Conservation (phyloP, 2,113 vertebrate species). For the Argyrosomus japonicus region DNA sequence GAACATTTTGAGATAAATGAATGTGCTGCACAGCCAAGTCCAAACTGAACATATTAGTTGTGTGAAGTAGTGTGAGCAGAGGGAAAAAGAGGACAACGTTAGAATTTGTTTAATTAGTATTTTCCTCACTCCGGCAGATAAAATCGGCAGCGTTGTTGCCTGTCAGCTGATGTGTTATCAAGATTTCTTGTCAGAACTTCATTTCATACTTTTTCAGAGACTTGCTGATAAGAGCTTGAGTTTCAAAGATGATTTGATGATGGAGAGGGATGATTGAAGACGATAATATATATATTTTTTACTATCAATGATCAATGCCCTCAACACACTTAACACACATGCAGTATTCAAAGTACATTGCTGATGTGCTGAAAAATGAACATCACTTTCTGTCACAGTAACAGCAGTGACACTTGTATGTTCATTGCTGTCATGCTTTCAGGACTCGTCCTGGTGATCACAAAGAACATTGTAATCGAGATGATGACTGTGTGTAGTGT, state of each 20-base stretch:
- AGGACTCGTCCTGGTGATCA: conserved; percentile 33
- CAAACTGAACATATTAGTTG: background rate
- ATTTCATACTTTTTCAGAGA: conserved; percentile 68
- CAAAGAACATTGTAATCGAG: conserved; percentile 28
- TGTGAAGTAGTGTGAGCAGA: conserved; percentile 24
- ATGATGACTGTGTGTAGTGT: conserved; percentile 37
- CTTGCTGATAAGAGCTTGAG: conserved; percentile 76
- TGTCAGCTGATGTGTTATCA: conserved; percentile 72
- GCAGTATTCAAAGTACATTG: background rate
- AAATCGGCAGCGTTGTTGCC: conserved; percentile 68
- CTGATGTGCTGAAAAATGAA: background rate
- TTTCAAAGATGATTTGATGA: conserved; percentile 80
- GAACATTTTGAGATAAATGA: background rate
- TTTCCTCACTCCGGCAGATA: conserved; percentile 62
- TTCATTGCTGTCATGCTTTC: conserved; percentile 10
- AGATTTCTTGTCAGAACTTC: conserved; percentile 70
- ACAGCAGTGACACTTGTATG: background rate
- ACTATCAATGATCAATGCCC: conserved; percentile 9
- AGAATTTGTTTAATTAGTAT: conserved; percentile 68
- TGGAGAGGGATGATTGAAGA: conserved; percentile 21
- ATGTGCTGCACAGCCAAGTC: background rate
- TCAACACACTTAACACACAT: background rate
- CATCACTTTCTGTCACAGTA: background rate
- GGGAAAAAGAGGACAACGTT: conserved; percentile 39
- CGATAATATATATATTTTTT: background rate